A percentile compares a stretch with the other conserved stretches of the same genome.
Conservation (phyloP, 2,113 vertebrate genomes). For the Ibidorhyncha struthersii region DNA sequence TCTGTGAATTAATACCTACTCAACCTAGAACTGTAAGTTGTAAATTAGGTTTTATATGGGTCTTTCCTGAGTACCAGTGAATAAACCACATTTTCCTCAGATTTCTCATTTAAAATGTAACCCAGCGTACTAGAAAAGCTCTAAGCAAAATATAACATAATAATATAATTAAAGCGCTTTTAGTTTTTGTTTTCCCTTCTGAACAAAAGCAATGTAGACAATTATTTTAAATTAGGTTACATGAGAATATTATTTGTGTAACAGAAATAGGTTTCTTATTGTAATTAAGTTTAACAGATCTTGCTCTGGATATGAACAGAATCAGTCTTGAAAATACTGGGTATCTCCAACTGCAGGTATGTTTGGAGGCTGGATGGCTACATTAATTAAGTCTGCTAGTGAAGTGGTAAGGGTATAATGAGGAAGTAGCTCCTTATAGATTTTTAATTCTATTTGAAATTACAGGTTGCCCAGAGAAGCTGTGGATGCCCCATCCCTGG, state of each 20-base stretch:
- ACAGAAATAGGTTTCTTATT: slow-evolving; percentile 72
- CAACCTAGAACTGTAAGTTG: background rate
- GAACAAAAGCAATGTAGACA: slow-evolving; percentile 68
- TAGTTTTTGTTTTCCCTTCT: slow-evolving; percentile 67
- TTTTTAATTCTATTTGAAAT: background rate
- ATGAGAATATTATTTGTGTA: slow-evolving; percentile 79
- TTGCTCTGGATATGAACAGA: slow-evolving; percentile 41
- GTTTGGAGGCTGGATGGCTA: background rate
- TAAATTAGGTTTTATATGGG: slow-evolving; percentile 21
- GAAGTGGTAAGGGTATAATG: background rate
- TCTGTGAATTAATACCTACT: background rate
- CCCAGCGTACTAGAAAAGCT: slow-evolving; percentile 38
- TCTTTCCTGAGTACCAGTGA: background rate
- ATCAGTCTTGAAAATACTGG: slow-evolving; percentile 2
- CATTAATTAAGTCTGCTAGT: background rate
- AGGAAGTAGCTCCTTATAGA: background rate
- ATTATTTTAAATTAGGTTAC: slow-evolving; percentile 81
- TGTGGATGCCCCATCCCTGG: background rate
- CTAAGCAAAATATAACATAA: slow-evolving; percentile 61
- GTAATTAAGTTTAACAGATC: slow-evolving; percentile 74
- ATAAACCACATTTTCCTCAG: background rate
- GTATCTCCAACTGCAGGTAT: background rate
- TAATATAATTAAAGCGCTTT: slow-evolving; percentile 76
- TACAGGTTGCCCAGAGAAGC: background rate
- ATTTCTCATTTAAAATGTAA: slow-evolving; percentile 47